Conservation (phyloP, 2,888 invertebrate species). For the Cosmorhoe ocellata region DNA sequence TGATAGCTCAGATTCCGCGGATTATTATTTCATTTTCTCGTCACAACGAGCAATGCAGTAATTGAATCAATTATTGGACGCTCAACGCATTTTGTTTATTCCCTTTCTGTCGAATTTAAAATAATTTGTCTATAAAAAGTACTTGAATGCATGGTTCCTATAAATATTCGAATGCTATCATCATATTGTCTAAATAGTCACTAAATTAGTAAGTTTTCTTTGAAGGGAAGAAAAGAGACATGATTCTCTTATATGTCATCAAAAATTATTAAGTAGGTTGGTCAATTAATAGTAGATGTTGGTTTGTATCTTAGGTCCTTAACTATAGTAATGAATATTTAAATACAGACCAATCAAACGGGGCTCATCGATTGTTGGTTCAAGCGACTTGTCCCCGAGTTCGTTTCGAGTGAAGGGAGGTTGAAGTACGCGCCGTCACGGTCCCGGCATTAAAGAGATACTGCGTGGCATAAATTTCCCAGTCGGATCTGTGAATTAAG, state of each 20-base stretch:
- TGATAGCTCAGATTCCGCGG: background rate
- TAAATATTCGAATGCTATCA: too few species aligned
- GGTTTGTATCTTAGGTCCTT: background rate
- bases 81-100: too few species aligned
- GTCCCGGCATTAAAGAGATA: conserved; percentile 73
- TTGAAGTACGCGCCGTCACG: conserved; percentile 77
- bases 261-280: too few species aligned
- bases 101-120: too few species aligned
- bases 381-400: conserved; percentile 55
- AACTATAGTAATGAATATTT: conserved; percentile 6
- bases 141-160: too few species aligned
- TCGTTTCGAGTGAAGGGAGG: conserved; percentile 55
- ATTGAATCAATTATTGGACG: background rate
- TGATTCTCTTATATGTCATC: too few species aligned
- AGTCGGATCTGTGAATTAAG: conserved; percentile 75
- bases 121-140: too few species aligned
- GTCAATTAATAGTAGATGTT: too few species aligned
- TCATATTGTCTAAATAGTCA: too few species aligned
- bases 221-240: too few species aligned
- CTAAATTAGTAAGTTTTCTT: too few species aligned
- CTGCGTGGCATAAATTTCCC: conserved; percentile 76
- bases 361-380: conserved; percentile 59
- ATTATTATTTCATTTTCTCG: background rate
- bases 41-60: background rate
- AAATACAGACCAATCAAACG: conserved; percentile 39